Evolutionary conservation across 2,797 vertebrate genomes (phyloP).

Genomic region (Saxicola maurus): DNA sequence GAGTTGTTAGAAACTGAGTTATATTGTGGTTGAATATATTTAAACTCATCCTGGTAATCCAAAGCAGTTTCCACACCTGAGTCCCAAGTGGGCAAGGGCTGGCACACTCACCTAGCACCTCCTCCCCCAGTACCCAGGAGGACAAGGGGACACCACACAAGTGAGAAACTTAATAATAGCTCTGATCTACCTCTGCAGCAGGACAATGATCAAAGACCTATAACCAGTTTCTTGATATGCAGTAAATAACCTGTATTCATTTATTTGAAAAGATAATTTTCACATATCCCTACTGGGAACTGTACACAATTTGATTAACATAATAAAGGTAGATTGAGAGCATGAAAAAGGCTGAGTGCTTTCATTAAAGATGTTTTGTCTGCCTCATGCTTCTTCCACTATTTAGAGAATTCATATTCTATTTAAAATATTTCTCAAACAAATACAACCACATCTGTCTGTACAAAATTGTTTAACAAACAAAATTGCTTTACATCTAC

Average conservation of each 20-base stretch:
- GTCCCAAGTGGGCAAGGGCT: not conserved
- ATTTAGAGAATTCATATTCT: not conserved
- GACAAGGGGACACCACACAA: not conserved
- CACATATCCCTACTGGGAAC: not conserved
- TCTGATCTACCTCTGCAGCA: not conserved
- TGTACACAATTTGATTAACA: constrained; percentile 14
- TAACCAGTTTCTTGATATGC: constrained; percentile 27
- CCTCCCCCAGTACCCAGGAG: not conserved
- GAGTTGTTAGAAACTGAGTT: not conserved
- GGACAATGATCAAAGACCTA: not conserved
- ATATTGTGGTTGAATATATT: not conserved
- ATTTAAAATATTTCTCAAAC: not conserved
- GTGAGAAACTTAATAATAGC: not conserved
- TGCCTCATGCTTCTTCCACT: not conserved
- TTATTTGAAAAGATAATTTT: constrained; percentile 35
- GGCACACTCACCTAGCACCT: not conserved
- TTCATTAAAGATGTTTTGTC: constrained; percentile 1
- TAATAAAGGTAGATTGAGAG: constrained; percentile 29
- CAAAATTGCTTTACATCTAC: not conserved
- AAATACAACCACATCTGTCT: not conserved
- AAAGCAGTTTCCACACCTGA: not conserved
- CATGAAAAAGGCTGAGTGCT: not conserved
- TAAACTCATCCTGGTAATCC: not conserved
- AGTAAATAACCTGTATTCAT: constrained; percentile 5
- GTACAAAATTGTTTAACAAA: not conserved